Conservation (phyloP, 2,113 vertebrate species). For the Limnothrissa miodon region DNA sequence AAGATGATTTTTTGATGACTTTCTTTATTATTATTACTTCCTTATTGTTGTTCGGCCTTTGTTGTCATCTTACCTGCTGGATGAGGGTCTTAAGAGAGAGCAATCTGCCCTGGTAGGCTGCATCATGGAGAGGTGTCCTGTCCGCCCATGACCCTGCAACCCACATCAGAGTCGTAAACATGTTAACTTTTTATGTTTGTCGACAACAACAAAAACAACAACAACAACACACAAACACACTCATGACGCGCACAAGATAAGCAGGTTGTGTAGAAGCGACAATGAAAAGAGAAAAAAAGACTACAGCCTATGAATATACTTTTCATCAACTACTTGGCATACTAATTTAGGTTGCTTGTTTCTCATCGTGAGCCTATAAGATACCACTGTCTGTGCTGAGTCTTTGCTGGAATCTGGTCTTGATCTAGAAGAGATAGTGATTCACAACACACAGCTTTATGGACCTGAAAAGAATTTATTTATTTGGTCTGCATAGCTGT, state of each 20-base stretch:
- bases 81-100: slow-evolving; percentile 88
- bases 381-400: neutral
- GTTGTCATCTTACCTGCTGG: slow-evolving; percentile 76
- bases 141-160: slow-evolving; percentile 90
- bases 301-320: no score
- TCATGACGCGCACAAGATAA: no score
- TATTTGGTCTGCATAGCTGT: neutral
- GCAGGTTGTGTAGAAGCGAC: no score
- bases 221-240: no score
- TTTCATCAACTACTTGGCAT: no score
- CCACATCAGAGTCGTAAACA: neutral
- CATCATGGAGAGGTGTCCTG: slow-evolving; percentile 91
- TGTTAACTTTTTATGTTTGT: neutral
- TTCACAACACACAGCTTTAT: neutral
- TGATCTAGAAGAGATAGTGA: neutral
- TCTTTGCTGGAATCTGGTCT: neutral
- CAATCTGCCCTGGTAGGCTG: slow-evolving; percentile 90
- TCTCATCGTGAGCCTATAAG: no score
- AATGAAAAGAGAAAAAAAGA: no score
- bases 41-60: neutral
- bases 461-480: neutral
- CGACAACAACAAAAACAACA: no score
- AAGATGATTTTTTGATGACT: neutral
- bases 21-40: neutral
- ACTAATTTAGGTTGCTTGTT: no score